These are phyloP conservation scores for Cochlearius cochlearius DNA, from an alignment of 2,113 vertebrate species.

Conservation along the genomic window DNA sequence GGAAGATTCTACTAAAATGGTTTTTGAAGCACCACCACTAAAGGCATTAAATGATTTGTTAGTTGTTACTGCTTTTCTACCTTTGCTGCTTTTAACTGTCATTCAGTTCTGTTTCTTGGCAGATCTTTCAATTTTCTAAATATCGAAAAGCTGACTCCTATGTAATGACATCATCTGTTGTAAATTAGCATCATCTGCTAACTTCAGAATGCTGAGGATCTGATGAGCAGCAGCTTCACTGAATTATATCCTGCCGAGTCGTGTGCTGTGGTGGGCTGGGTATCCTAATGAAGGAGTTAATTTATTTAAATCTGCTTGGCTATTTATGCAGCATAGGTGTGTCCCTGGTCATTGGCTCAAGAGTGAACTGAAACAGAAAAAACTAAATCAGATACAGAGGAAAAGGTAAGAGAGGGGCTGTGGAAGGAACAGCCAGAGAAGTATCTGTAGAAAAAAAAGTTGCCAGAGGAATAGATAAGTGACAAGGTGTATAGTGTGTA, in stretches of 20 bases:
- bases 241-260: not conserved
- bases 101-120: not conserved
- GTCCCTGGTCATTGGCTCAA: not conserved
- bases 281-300: not conserved
- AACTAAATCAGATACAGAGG: not conserved
- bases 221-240: not conserved
- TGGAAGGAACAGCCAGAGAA: not conserved
- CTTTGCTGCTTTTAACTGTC: not conserved
- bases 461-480: not conserved
- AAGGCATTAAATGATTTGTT: not conserved
- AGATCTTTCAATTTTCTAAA: not conserved
- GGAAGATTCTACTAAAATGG: not conserved
- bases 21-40: not conserved
- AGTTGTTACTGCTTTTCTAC: not conserved
- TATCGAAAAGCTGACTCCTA: not conserved
- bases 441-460: not conserved
- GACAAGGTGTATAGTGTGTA: fast-evolving
- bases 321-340: not conserved
- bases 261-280: not conserved
- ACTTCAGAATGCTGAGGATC: not conserved
- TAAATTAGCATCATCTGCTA: not conserved
- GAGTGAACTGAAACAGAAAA: not conserved
- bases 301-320: not conserved
- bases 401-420: not conserved
- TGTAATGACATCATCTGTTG: not conserved